These are phyloP conservation scores for Drosophila lini DNA, from an alignment of 1,140 invertebrate species.

Conservation along the genomic window DNA sequence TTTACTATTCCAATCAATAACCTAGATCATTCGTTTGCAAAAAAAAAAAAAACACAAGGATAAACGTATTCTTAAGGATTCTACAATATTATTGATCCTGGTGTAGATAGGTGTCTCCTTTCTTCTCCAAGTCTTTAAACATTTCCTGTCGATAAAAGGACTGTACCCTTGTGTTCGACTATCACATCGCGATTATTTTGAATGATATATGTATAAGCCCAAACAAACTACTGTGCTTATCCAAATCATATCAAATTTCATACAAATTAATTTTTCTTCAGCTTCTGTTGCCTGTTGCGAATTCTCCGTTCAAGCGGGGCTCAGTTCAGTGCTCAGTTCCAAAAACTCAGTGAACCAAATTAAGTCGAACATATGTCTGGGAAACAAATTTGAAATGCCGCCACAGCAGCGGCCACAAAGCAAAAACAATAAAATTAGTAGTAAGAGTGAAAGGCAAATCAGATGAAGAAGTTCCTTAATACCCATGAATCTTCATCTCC, in stretches of 20 bases:
- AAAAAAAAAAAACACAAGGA: no score
- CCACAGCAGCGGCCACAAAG: conserved; percentile 25
- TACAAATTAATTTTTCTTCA: conserved; percentile 42
- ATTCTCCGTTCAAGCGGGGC: conserved; percentile 6
- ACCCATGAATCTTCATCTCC: conserved; percentile 65
- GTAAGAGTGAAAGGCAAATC: conserved; percentile 79
- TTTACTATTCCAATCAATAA: background rate
- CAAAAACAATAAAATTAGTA: conserved; percentile 58
- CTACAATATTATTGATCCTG: background rate
- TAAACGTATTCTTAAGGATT: background rate
- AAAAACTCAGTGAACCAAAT: conserved; percentile 73
- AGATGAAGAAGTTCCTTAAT: conserved; percentile 69
- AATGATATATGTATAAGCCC: conserved; percentile 21
- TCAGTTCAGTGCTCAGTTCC: conserved; percentile 11
- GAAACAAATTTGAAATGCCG: conserved; percentile 67
- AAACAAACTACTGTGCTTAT: conserved; percentile 48
- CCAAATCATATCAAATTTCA: conserved; percentile 69
- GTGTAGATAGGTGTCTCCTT: no score
- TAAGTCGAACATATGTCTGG: conserved; percentile 66
- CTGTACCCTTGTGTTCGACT: background rate
- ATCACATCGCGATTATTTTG: conserved; percentile 14
- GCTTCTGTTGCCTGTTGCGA: conserved; percentile 63
- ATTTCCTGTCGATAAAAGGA: background rate
- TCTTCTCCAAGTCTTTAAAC: background rate
- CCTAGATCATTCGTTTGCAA: background rate